phyloP scores from a whole-genome alignment of 2,113 vertebrate species.

The Myocastor coypus region DNA sequence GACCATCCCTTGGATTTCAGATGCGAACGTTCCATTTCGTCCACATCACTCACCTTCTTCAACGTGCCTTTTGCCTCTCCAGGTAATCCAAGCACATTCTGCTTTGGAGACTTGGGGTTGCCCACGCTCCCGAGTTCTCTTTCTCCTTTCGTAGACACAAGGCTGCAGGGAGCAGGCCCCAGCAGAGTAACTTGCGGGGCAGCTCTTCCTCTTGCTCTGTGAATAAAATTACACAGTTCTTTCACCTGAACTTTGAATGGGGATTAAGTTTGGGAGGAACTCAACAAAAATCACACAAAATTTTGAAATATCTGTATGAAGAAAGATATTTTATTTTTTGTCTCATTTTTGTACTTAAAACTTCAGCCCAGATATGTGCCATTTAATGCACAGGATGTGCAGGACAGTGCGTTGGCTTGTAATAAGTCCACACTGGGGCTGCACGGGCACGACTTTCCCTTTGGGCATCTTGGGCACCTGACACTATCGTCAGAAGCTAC shows the following conservation, averaged over 20 bases:
- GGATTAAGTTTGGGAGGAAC: background rate
- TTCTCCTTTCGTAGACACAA: background rate
- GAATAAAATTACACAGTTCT: background rate
- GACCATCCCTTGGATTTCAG: background rate
- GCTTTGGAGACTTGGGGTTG: background rate
- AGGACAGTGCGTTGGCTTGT: background rate
- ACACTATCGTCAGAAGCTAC: too few species aligned
- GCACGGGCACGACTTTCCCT: background rate
- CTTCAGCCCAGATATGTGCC: too few species aligned
- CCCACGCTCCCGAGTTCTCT: background rate
- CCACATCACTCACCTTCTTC: background rate
- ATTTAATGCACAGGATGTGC: background rate
- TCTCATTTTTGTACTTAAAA: background rate
- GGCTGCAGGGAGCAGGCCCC: background rate
- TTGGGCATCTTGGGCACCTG: background rate
- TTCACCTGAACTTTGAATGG: too few species aligned
- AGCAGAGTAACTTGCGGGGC: background rate
- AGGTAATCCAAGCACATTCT: background rate
- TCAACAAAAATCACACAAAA: too few species aligned
- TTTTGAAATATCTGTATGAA: too few species aligned
- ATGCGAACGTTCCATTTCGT: background rate
- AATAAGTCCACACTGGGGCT: background rate
- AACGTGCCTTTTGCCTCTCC: background rate
- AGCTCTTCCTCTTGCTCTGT: background rate
- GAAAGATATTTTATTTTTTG: background rate